A percentile compares a stretch with the other conserved stretches of the same genome.
These are phyloP conservation scores for Hapalemur alaotrensis DNA, from an alignment of 2,797 vertebrate genomes.

Conservation along the genomic window DNA sequence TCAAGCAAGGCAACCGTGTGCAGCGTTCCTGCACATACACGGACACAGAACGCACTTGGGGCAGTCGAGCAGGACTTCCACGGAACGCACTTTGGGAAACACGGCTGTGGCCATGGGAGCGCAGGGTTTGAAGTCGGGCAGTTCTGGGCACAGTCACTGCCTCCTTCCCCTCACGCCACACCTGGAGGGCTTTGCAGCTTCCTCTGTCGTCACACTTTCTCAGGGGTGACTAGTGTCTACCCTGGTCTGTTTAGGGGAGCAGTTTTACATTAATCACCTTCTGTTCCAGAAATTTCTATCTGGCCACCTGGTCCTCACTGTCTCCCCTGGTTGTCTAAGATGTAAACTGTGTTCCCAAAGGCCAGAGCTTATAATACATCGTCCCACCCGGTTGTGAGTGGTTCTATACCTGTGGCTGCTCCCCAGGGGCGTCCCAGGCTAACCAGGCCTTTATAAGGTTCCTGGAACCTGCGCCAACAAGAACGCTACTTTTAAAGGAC, in stretches of 20 bases:
- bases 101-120: fast-evolving
- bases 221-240: fast-evolving
- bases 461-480: neutral
- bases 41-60: fast-evolving
- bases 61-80: neutral
- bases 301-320: neutral
- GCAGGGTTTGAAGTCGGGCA: neutral
- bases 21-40: fast-evolving
- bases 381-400: fast-evolving
- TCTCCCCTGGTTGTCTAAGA: neutral
- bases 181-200: no score
- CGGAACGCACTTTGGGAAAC: neutral
- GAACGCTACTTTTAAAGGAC: neutral
- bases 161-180: neutral
- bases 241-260: neutral
- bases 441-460: neutral
- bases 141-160: neutral
- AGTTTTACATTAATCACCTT: neutral
- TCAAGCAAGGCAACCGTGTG: neutral
- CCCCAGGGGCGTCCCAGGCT: neutral
- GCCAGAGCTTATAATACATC: neutral
- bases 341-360: neutral
- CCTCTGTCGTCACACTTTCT: neutral
- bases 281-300: neutral
- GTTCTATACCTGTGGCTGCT: neutral